Conservation (phyloP, 2,888 invertebrate genomes). For the Clostera curtula region DNA sequence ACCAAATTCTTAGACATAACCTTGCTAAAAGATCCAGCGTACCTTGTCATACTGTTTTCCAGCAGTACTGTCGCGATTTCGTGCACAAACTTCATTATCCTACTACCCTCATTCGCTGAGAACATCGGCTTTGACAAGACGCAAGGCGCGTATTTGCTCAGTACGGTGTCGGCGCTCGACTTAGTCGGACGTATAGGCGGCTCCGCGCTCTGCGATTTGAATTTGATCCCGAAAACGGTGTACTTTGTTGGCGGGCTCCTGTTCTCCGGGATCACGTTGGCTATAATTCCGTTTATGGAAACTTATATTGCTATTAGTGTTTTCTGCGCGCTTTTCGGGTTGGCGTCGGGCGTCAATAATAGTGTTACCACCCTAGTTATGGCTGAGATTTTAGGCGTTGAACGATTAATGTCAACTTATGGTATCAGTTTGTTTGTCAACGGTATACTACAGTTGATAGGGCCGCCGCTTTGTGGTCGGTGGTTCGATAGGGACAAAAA, state of each 20-base stretch:
- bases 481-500: conserved; percentile 78
- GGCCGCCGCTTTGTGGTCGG: conserved; percentile 86
- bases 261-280: conserved; percentile 84
- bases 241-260: conserved; percentile 88
- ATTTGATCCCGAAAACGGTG: conserved; percentile 85
- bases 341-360: conserved; percentile 88
- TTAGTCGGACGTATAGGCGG: conserved; percentile 89
- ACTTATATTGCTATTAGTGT: conserved; percentile 78
- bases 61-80: conserved; percentile 91
- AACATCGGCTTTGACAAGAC: conserved; percentile 82
- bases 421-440: conserved; percentile 91
- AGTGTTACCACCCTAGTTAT: conserved; percentile 90
- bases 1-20: conserved; percentile 84
- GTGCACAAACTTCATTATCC: conserved; percentile 90
- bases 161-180: conserved; percentile 87
- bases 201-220: conserved; percentile 86
- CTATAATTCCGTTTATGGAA: conserved; percentile 79
- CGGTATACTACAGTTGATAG: conserved; percentile 85
- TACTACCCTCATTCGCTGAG: conserved; percentile 85
- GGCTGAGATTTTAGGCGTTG: conserved; percentile 90
- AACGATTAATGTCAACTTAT: conserved; percentile 87
- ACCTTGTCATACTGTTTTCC: conserved; percentile 86
- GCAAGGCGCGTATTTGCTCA: conserved; percentile 81
- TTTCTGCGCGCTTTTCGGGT: conserved; percentile 84
- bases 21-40: conserved; percentile 83